Percentiles rank a stretch among this genome's conserved stretches.
These are phyloP conservation scores for Leptocoma aspasia DNA, from an alignment of 2,113 vertebrate genomes.

Conservation along the genomic window DNA sequence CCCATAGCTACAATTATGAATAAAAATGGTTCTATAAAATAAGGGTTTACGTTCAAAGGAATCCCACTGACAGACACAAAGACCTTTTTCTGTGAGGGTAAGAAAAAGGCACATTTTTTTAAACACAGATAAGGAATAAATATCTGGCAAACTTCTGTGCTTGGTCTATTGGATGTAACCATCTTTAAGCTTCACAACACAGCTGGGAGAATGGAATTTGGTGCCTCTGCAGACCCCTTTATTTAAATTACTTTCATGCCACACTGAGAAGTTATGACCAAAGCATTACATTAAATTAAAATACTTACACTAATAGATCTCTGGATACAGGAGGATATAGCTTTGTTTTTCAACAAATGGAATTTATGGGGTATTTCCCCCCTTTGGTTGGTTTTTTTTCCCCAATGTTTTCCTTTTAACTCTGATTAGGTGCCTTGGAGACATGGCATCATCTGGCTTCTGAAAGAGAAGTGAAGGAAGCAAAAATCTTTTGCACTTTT, in stretches of 20 bases:
- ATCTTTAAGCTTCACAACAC: background rate
- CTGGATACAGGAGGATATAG: background rate
- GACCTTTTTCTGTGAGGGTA: background rate
- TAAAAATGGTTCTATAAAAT: background rate
- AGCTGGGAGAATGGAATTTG: background rate
- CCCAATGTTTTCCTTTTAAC: background rate
- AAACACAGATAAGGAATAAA: background rate
- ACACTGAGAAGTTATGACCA: background rate
- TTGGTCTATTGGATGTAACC: background rate
- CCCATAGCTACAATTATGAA: background rate
- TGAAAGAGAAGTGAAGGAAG: background rate
- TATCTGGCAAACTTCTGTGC: background rate
- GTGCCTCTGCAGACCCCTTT: background rate
- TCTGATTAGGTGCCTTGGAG: background rate
- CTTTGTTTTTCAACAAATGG: background rate
- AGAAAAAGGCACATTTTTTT: background rate
- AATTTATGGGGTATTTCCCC: background rate
- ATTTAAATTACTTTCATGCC: background rate
- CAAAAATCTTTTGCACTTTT: background rate
- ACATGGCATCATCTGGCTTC: background rate
- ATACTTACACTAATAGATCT: background rate
- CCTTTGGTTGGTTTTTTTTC: background rate
- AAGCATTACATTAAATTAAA: background rate
- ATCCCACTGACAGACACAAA: background rate
- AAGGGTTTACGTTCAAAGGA: background rate